Evolutionary conservation across 2,888 invertebrate genomes (phyloP).

Genomic region (Monopis laevigella): DNA sequence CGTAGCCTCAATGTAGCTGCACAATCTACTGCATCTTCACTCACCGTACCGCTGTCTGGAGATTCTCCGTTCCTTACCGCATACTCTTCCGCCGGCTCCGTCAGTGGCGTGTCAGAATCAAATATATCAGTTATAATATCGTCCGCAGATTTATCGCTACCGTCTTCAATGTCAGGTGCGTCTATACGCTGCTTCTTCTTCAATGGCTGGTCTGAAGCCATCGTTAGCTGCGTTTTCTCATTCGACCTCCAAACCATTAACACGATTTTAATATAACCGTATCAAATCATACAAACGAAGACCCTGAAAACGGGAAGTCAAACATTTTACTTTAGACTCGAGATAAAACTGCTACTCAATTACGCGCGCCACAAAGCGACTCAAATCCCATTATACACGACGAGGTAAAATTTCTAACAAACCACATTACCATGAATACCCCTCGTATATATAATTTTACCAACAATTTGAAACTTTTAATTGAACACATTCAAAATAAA

Average conservation of each 20-base stretch:
- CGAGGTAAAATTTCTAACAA: too few species aligned
- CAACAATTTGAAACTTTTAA: too few species aligned
- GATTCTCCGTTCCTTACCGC: conserved; percentile 51
- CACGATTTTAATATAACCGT: conserved; percentile 17
- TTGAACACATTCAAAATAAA: conserved; percentile 3
- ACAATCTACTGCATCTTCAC: conserved; percentile 62
- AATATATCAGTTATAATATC: conserved; percentile 54
- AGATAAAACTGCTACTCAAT: conserved; percentile 61
- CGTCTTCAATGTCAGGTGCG: conserved; percentile 68
- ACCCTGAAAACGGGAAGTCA: conserved; percentile 10
- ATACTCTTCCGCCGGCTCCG: conserved; percentile 53
- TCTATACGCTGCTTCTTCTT: conserved; percentile 85
- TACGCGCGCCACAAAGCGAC: conserved; percentile 62
- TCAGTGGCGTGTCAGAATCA: conserved; percentile 42
- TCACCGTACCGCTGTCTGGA: conserved; percentile 58
- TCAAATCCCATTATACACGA: conserved; percentile 1
- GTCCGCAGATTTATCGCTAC: conserved; percentile 58
- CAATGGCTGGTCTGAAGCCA: conserved; percentile 84
- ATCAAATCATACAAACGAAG: neutral
- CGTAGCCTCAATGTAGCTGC: conserved; percentile 45
- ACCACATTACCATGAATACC: too few species aligned
- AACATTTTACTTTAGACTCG: too few species aligned
- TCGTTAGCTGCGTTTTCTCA: conserved; percentile 66
- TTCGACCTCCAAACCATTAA: conserved; percentile 73
- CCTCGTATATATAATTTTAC: too few species aligned